phyloP scores from a whole-genome alignment of 2,113 vertebrate species.

The Pseudonaja textilis region DNA sequence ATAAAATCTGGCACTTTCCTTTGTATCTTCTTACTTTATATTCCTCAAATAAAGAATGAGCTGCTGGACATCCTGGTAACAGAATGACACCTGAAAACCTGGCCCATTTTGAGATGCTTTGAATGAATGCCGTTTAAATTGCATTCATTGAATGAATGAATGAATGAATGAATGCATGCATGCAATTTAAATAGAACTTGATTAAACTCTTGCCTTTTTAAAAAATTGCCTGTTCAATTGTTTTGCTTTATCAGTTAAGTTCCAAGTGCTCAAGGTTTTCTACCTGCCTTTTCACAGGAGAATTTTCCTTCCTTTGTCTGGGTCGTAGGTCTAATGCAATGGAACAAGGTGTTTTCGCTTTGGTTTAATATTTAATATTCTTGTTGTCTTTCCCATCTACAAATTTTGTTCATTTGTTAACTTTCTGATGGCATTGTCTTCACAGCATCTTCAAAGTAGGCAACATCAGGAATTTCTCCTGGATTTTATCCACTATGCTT shows the following conservation, averaged over 20 bases:
- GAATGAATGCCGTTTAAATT: too few species aligned
- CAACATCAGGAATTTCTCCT: slow-evolving; percentile 68
- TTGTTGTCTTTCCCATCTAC: neutral
- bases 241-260: neutral
- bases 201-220: neutral
- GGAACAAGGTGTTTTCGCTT: neutral
- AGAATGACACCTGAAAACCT: neutral
- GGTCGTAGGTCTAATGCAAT: neutral
- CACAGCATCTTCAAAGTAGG: slow-evolving; percentile 72
- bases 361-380: neutral
- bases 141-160: too few species aligned
- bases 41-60: neutral
- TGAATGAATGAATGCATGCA: too few species aligned
- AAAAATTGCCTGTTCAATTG: neutral
- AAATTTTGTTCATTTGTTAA: neutral
- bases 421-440: slow-evolving; percentile 2
- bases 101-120: neutral
- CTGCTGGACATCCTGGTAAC: neutral
- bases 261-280: neutral
- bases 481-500: slow-evolving; percentile 64
- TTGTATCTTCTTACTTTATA: neutral
- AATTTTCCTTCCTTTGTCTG: neutral
- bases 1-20: neutral
- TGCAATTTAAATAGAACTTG: neutral
- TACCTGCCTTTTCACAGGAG: neutral